phyloP scores from a whole-genome alignment of 2,888 invertebrate species.

The Apeira syringaria region DNA sequence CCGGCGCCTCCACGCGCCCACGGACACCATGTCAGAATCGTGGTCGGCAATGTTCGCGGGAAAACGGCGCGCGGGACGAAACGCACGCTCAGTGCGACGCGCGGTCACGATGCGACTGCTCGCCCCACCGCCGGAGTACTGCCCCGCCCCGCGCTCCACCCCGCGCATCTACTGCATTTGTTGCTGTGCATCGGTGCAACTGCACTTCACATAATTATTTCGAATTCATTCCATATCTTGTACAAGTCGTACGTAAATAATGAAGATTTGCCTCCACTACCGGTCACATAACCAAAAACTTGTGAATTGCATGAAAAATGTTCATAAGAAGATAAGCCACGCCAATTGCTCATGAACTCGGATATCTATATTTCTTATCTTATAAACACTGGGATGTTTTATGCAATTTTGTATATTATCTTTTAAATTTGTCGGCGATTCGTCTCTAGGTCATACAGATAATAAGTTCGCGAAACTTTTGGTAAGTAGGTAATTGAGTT shows the following conservation, averaged over 20 bases:
- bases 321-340: too few relatives aligned
- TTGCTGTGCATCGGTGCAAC: constrained; percentile 62
- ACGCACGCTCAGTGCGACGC: constrained; percentile 42
- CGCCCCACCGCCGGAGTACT: constrained; percentile 51
- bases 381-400: constrained; percentile 4
- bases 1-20: constrained; percentile 76
- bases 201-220: too few relatives aligned
- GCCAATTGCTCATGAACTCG: background rate
- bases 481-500: too few relatives aligned
- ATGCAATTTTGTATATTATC: constrained; percentile 11
- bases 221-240: too few relatives aligned
- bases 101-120: constrained; percentile 72
- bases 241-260: too few relatives aligned
- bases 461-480: background rate
- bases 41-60: constrained; percentile 59
- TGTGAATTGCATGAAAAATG: too few relatives aligned
- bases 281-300: too few relatives aligned
- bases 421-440: background rate
- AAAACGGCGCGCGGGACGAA: constrained; percentile 63
- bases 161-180: constrained; percentile 65
- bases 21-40: constrained; percentile 69
- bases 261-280: too few relatives aligned
- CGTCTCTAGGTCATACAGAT: constrained; percentile 7
- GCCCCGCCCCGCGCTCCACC: constrained; percentile 56
- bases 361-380: background rate